These are phyloP conservation scores for Scaptomyza flava DNA, from an alignment of 2,888 invertebrate genomes.

Conservation along the genomic window DNA sequence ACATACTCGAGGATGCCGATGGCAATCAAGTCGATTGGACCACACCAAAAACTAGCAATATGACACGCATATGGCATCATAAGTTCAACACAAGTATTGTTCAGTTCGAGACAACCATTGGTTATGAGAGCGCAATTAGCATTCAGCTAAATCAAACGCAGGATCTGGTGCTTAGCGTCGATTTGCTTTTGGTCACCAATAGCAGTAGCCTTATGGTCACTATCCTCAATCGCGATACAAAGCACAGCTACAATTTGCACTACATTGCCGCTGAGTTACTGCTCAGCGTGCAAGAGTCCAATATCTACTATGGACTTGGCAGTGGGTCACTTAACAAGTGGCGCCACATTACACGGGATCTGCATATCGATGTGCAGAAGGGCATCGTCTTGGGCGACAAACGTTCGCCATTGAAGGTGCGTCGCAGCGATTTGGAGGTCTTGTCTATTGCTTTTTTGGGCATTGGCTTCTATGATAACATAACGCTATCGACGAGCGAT, in stretches of 20 bases:
- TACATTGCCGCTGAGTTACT: conserved; percentile 91
- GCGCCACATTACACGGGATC: conserved; percentile 93
- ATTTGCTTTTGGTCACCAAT: conserved; percentile 90
- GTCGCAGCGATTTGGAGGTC: conserved; percentile 85
- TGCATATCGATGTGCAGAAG: conserved; percentile 96
- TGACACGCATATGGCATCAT: conserved; percentile 87
- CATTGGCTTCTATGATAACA: conserved; percentile 90
- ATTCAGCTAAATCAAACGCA: conserved; percentile 85
- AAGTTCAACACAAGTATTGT: conserved; percentile 87
- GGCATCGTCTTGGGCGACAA: conserved; percentile 87
- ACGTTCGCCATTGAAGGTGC: conserved; percentile 78
- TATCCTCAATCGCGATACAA: conserved; percentile 91
- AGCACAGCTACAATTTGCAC: conserved; percentile 92
- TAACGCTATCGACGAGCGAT: conserved; percentile 92
- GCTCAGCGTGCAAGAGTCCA: conserved; percentile 90
- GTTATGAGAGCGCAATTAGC: conserved; percentile 88
- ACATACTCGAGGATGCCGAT: conserved; percentile 91
- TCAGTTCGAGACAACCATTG: conserved; percentile 90
- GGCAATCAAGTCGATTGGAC: conserved; percentile 89
- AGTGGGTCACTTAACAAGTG: conserved; percentile 86
- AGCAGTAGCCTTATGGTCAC: conserved; percentile 91
- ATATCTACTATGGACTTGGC: conserved; percentile 95
- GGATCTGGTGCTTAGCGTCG: conserved; percentile 91
- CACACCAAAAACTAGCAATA: conserved; percentile 88
- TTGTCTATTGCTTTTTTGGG: conserved; percentile 89